Base-by-base conservation (phyloP, 1,140 invertebrate species). In the Hylyphantes graminicola region DNA sequence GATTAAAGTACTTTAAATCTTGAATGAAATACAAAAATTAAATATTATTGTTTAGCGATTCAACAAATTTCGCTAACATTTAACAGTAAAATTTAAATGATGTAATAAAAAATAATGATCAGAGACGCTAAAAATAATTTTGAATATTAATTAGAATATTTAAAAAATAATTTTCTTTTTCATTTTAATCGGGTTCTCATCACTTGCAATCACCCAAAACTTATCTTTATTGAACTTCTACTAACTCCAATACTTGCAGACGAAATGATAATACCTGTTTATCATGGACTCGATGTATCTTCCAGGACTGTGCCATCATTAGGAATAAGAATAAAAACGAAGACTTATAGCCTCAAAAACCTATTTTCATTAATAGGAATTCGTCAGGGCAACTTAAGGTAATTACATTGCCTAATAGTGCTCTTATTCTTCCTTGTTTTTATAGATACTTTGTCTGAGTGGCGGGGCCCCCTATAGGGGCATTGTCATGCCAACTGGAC, bases 361-460 rank as follows among this genome's bases (percentile, higher is more conserved):
- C 59, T 63, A 63, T 76, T 73, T 50, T 73, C 50, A 81, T 81
- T 81, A 81, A 81, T 81, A 59, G 65, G 65, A 70, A 80, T 80
- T 48, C 50, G 59, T 72, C 68, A 73, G 63, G 59, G 79, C 17
- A 64, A 81, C 48, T 73, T 63, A 64, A 73, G 59, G 54, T 81
- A 81, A 73, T 81, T 72, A 81, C 68, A 81, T 50, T 73, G n/a
- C 79, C 63, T 64, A 80, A 80, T 54, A 65, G 53, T 65, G 50
- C 48, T 19, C 53, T 59, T 70, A 63, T 81, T 73, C 48, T 72
- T 64, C 17, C 68, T 0, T 81, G 59, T 63, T 70, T 81, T 81
- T 73, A 63, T 73, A 70, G 79, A 72, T 72, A 73, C 17, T 78
- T 78, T 54, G 17, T 78, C 53, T 78, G 59, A 80, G 77, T 70